Percentiles rank a stretch among this genome's conserved stretches.
These are phyloP conservation scores for Dinomys branickii DNA, from an alignment of 2,113 vertebrate species.

Conservation along the genomic window DNA sequence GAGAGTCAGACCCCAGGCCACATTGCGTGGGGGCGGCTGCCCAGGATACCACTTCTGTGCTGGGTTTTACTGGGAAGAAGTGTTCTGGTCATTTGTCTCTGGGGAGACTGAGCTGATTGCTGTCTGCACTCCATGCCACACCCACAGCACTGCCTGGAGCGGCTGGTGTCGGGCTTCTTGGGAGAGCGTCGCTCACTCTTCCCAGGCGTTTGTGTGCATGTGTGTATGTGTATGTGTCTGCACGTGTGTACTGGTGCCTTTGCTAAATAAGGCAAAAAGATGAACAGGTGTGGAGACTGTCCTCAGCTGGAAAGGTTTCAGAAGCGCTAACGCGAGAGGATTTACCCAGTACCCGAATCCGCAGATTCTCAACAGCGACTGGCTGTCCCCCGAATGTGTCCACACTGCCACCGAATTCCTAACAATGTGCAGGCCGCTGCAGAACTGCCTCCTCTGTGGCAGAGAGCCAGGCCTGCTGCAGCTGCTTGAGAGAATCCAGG, in stretches of 20 bases:
- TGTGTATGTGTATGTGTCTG: too few relatives aligned
- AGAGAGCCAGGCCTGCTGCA: neutral
- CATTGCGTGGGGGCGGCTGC: fast-evolving
- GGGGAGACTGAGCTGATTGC: neutral
- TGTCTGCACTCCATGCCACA: neutral
- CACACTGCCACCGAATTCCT: neutral
- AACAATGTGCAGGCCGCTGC: neutral
- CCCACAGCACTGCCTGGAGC: neutral
- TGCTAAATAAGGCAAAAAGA: neutral
- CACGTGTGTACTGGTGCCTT: fast-evolving
- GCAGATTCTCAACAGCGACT: fast-evolving
- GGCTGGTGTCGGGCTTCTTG: neutral
- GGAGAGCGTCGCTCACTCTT: neutral
- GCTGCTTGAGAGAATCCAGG: conserved; percentile 54
- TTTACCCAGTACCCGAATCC: neutral
- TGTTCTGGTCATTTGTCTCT: neutral
- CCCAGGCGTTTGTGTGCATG: neutral
- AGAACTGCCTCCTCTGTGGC: neutral
- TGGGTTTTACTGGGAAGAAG: neutral
- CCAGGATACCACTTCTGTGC: neutral
- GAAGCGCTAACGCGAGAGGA: neutral
- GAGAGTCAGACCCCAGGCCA: neutral
- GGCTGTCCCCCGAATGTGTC: neutral
- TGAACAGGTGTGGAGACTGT: neutral
- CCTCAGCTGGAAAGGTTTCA: neutral